phyloP scores from a whole-genome alignment of 2,888 invertebrate species.

The Aromia moschata region DNA sequence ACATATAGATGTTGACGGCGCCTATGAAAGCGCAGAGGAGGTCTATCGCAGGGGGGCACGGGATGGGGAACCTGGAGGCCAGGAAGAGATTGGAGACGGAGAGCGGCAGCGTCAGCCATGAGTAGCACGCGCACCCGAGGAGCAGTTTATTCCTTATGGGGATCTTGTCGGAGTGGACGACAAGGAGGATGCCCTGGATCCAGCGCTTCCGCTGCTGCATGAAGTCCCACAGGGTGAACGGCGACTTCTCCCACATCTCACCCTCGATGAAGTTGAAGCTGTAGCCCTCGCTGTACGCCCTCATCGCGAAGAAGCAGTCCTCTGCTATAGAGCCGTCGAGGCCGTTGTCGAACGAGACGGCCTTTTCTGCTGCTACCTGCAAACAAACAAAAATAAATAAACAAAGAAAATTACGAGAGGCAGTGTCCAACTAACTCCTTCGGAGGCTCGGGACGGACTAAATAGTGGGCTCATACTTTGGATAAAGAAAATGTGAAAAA shows the following conservation, averaged over 20 bases:
- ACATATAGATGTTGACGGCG: slow-evolving; percentile 96
- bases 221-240: slow-evolving; percentile 94
- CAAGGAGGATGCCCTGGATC: slow-evolving; percentile 91
- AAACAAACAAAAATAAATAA: too few species aligned
- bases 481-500: too few species aligned
- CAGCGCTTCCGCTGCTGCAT: slow-evolving; percentile 96
- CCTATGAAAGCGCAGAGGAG: slow-evolving; percentile 90
- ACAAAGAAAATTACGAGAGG: too few species aligned
- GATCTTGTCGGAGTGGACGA: slow-evolving; percentile 87
- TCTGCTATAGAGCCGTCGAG: slow-evolving; percentile 97
- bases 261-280: slow-evolving; percentile 96
- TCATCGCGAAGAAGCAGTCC: slow-evolving; percentile 97
- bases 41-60: slow-evolving; percentile 84
- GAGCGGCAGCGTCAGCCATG: slow-evolving; percentile 94
- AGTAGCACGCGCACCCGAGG: slow-evolving; percentile 89
- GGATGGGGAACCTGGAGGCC: slow-evolving; percentile 84
- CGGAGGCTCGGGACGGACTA: too few species aligned
- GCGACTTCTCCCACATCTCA: slow-evolving; percentile 99
- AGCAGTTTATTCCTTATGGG: slow-evolving; percentile 72
- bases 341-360: slow-evolving; percentile 95
- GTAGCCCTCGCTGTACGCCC: slow-evolving; percentile 89
- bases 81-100: slow-evolving; percentile 90
- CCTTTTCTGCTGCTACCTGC: slow-evolving; percentile 87
- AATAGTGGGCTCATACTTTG: too few species aligned
- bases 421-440: too few species aligned